Percentiles rank a stretch among this genome's conserved stretches.
Evolutionary conservation across 2,113 vertebrate species (phyloP).

Genomic region (Cacatua alba): DNA sequence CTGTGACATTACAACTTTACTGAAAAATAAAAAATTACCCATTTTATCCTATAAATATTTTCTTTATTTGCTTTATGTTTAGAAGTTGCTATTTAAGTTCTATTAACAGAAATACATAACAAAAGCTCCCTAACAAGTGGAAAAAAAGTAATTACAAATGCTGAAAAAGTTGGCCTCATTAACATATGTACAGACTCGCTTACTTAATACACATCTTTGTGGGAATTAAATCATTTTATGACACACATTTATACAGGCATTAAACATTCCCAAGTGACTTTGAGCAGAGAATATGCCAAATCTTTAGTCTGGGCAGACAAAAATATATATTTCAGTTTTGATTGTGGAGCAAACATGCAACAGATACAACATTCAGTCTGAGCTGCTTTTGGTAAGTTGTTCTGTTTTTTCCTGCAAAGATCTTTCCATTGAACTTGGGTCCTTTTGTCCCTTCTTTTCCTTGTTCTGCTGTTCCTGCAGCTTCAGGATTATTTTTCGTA

Average conservation of each 20-base stretch:
- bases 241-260: slow-evolving; percentile 80
- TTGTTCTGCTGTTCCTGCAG: slow-evolving; percentile 87
- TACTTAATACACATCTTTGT: slow-evolving; percentile 81
- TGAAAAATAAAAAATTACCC: slow-evolving; percentile 80
- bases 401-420: slow-evolving; percentile 67
- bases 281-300: slow-evolving; percentile 66
- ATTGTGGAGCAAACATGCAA: slow-evolving; percentile 64
- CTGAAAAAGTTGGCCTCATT: slow-evolving; percentile 87
- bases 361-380: slow-evolving; percentile 73
- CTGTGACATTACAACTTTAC: slow-evolving; percentile 70
- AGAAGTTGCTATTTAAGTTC: slow-evolving; percentile 82
- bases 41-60: slow-evolving; percentile 84
- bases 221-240: slow-evolving; percentile 78
- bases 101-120: slow-evolving; percentile 88
- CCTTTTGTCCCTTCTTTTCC: slow-evolving; percentile 78
- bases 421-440: slow-evolving; percentile 63
- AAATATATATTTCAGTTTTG: slow-evolving; percentile 53
- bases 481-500: slow-evolving; percentile 88
- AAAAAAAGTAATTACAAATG: slow-evolving; percentile 90
- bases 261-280: slow-evolving; percentile 68
- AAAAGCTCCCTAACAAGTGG: slow-evolving; percentile 83
- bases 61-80: slow-evolving; percentile 82
- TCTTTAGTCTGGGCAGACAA: slow-evolving; percentile 60
- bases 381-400: slow-evolving; percentile 72
- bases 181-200: slow-evolving; percentile 91